Percentiles rank a stretch among this genome's conserved stretches.
Evolutionary conservation across 2,113 vertebrate genomes (phyloP).

Genomic region (Chinchilla lanigera): DNA sequence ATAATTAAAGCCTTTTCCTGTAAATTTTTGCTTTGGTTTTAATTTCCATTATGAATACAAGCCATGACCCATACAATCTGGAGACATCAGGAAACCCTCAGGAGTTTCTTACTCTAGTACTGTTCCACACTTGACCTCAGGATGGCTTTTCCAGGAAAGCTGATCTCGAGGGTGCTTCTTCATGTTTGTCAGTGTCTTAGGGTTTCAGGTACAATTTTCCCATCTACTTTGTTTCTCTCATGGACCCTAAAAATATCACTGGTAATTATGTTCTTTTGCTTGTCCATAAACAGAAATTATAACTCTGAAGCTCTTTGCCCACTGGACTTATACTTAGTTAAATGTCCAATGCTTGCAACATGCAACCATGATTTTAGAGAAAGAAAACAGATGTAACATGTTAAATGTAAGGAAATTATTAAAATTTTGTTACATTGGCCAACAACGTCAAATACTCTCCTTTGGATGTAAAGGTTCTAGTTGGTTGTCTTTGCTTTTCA

Average conservation of each 20-base stretch:
- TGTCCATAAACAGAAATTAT: not conserved
- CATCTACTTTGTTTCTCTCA: not conserved
- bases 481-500: not conserved
- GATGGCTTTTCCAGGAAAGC: not conserved
- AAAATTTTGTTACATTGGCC: not conserved
- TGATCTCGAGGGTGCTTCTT: not conserved
- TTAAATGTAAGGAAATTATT: not conserved
- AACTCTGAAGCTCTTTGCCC: not conserved
- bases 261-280: not conserved
- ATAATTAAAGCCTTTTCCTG: not conserved
- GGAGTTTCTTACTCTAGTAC: not conserved
- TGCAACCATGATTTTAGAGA: not conserved
- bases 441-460: not conserved
- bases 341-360: not conserved
- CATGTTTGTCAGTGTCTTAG: not conserved
- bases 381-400: not conserved
- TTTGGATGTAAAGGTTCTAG: not conserved
- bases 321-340: not conserved
- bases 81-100: not conserved
- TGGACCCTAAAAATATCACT: not conserved
- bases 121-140: not conserved
- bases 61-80: not conserved
- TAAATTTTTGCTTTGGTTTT: not conserved
- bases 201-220: not conserved
- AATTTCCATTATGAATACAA: not conserved